phyloP scores from a whole-genome alignment of 1,140 invertebrate species.

The Ephestia elutella region DNA sequence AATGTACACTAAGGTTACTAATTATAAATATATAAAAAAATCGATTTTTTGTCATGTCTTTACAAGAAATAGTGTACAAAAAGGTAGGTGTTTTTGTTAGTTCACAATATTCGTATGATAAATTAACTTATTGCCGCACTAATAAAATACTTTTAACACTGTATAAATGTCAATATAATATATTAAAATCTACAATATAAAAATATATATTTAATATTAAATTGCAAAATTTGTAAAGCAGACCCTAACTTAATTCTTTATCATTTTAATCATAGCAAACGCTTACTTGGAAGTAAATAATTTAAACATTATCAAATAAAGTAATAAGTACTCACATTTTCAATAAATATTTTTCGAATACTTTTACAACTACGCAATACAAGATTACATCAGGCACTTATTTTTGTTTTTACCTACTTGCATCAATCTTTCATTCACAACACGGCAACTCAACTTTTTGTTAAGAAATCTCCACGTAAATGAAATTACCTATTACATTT shows the following conservation, averaged over 20 bases:
- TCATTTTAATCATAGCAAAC: background rate
- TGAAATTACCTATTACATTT: background rate
- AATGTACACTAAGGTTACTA: too few relatives aligned
- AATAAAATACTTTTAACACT: too few relatives aligned
- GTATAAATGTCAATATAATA: too few relatives aligned
- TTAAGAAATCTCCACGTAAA: background rate
- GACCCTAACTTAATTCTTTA: too few relatives aligned
- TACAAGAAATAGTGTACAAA: too few relatives aligned
- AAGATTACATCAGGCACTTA: conserved; percentile 1
- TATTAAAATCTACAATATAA: too few relatives aligned
- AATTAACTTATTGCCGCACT: too few relatives aligned
- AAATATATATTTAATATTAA: too few relatives aligned
- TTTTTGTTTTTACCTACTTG: background rate
- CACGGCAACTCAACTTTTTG: background rate
- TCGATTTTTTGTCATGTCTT: too few relatives aligned
- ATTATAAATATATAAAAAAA: too few relatives aligned
- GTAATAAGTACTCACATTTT: background rate
- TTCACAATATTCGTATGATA: too few relatives aligned
- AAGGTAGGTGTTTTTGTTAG: background rate
- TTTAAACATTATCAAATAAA: conserved; percentile 2
- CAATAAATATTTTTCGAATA: conserved; percentile 2
- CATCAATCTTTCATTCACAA: background rate
- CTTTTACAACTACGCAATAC: background rate
- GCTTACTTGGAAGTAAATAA: conserved; percentile 1
- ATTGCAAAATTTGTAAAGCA: background rate